Percentiles rank a stretch among this genome's conserved stretches.
Conservation (phyloP, 2,888 invertebrate genomes). For the Chirona hameri region DNA sequence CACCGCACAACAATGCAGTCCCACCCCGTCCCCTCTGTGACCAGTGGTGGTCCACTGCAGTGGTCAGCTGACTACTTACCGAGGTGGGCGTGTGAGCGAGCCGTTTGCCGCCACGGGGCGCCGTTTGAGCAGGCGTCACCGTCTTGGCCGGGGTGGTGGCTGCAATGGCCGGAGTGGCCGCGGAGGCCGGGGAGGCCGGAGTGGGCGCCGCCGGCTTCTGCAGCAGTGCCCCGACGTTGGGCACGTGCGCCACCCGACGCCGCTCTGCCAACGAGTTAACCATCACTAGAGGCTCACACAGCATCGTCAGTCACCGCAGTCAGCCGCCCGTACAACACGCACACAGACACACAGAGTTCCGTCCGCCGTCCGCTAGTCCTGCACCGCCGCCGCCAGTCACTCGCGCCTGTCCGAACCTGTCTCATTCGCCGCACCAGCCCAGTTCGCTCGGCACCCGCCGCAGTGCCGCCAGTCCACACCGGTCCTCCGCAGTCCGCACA, state of each 20-base stretch:
- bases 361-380: background rate
- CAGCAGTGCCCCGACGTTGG: slow-evolving; percentile 62
- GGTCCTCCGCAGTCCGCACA: background rate
- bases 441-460: background rate
- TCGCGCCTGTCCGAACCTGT: background rate
- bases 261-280: slow-evolving; percentile 42
- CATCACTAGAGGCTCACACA: background rate
- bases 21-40: background rate
- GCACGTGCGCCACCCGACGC: slow-evolving; percentile 70
- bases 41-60: too few relatives aligned
- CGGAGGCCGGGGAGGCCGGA: background rate
- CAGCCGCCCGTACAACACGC: background rate
- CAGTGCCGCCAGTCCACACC: background rate
- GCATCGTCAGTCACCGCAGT: background rate
- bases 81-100: background rate
- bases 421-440: background rate
- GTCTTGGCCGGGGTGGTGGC: background rate
- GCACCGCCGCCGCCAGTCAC: background rate
- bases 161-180: background rate
- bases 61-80: background rate
- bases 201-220: slow-evolving; percentile 31
- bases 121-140: background rate
- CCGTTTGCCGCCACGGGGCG: background rate
- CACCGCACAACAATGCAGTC: too few relatives aligned
- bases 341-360: background rate